phyloP scores from a whole-genome alignment of 1,140 invertebrate species.

The Aleiodes sp. region DNA sequence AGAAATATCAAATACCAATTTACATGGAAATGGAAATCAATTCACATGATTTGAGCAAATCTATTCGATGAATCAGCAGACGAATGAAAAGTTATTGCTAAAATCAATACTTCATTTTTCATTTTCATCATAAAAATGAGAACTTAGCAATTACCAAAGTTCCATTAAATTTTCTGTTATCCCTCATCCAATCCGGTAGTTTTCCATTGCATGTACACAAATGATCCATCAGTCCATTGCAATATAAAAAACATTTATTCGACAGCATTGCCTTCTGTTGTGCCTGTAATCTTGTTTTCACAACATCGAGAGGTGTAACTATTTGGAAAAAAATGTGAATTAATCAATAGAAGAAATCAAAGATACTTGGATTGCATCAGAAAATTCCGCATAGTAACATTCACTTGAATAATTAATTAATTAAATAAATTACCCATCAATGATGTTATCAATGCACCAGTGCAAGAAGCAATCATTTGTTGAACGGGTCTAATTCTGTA shows the following conservation, averaged over 20 bases:
- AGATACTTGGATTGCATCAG: conserved; percentile 21
- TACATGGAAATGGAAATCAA: no score
- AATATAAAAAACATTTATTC: conserved; percentile 95
- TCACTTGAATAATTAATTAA: conserved; percentile 21
- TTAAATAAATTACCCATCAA: conserved; percentile 77
- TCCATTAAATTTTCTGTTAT: conserved; percentile 85
- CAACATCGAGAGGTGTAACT: conserved; percentile 99
- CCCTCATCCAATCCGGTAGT: conserved; percentile 73
- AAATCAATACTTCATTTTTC: no score
- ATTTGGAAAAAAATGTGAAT: conserved; percentile 53
- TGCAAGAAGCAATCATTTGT: conserved; percentile 89
- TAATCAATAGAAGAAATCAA: conserved; percentile 8
- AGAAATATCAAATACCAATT: no score
- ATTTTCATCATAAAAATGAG: background rate
- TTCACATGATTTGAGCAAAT: no score
- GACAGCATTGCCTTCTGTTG: conserved; percentile 86
- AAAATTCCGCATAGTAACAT: background rate
- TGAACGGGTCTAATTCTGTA: conserved; percentile 85
- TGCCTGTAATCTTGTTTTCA: conserved; percentile 96
- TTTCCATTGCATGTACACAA: conserved; percentile 86
- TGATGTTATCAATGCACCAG: conserved; percentile 89
- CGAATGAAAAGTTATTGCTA: no score
- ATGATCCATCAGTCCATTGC: conserved; percentile 99
- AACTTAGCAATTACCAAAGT: conserved; percentile 78
- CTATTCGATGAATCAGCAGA: no score